A percentile compares a stretch with the other conserved stretches of the same genome.
phyloP scores from a whole-genome alignment of 2,113 vertebrate genomes.

The Anarhynchus alexandrinus region DNA sequence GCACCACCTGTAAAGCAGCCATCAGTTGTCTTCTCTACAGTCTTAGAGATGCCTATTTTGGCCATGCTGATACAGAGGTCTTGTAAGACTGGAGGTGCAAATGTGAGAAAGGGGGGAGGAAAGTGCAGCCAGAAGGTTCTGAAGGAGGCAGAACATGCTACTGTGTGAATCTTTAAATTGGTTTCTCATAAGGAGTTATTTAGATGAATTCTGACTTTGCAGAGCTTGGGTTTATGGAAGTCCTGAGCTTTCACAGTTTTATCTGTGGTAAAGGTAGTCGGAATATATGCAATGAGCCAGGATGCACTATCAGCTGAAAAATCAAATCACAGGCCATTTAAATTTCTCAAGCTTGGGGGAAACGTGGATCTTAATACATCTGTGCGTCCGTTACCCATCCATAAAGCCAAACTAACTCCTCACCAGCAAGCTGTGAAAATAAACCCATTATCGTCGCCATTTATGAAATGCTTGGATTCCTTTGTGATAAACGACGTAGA shows the following conservation, averaged over 20 bases:
- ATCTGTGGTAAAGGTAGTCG: background rate
- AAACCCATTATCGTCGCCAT: conserved; percentile 10
- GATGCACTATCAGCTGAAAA: background rate
- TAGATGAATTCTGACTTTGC: background rate
- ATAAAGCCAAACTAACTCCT: background rate
- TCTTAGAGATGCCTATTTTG: background rate
- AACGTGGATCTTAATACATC: background rate
- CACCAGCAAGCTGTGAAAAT: background rate
- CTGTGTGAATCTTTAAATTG: background rate
- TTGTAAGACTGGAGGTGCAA: background rate
- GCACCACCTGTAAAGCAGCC: background rate
- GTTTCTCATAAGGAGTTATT: background rate
- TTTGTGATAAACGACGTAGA: conserved; percentile 16
- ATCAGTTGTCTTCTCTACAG: background rate
- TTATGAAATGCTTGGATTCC: conserved; percentile 17
- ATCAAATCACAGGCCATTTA: background rate
- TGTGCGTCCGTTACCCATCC: background rate
- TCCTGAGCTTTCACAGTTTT: background rate
- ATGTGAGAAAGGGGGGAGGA: background rate
- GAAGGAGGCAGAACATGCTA: background rate
- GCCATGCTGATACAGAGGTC: background rate
- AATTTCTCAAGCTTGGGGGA: background rate
- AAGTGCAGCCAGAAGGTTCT: background rate
- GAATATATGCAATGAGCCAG: background rate
- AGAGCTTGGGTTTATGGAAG: background rate